These are phyloP conservation scores for Choloepus hoffmanni DNA, from an alignment of 2,113 vertebrate genomes.

Conservation along the genomic window DNA sequence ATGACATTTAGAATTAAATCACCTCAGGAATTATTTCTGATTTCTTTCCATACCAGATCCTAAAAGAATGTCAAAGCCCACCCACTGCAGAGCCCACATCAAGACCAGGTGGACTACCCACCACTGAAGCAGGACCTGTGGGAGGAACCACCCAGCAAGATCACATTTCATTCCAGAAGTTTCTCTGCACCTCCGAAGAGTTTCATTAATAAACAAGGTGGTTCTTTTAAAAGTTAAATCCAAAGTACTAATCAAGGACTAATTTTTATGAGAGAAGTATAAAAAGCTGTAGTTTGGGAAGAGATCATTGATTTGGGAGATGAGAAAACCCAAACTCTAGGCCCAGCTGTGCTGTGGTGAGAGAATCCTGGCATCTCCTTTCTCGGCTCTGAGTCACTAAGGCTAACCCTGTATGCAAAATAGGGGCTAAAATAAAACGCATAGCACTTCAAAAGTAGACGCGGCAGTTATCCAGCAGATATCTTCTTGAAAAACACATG, in stretches of 20 bases:
- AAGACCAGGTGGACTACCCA: too few relatives aligned
- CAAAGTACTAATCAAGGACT: background rate
- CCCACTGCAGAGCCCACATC: background rate
- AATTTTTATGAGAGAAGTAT: background rate
- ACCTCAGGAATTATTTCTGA: background rate
- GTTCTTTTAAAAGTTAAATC: background rate
- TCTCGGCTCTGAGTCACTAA: conserved; percentile 13
- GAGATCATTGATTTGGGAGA: background rate
- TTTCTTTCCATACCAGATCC: background rate
- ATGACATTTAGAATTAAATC: background rate
- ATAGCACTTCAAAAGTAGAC: background rate
- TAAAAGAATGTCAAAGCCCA: background rate
- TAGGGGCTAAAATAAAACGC: background rate
- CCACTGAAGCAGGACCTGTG: fast-evolving
- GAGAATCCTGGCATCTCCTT: background rate
- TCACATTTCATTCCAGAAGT: background rate
- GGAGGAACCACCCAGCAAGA: background rate
- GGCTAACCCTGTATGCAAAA: conserved; percentile 25
- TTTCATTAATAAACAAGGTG: background rate
- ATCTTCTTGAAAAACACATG: background rate
- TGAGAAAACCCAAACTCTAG: background rate
- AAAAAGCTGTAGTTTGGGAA: background rate
- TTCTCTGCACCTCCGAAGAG: background rate
- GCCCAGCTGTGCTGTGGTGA: conserved; percentile 43
- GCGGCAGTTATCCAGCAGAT: background rate